Base-by-base conservation (phyloP, 1,140 invertebrate species). In the Papilio xuthus region DNA sequence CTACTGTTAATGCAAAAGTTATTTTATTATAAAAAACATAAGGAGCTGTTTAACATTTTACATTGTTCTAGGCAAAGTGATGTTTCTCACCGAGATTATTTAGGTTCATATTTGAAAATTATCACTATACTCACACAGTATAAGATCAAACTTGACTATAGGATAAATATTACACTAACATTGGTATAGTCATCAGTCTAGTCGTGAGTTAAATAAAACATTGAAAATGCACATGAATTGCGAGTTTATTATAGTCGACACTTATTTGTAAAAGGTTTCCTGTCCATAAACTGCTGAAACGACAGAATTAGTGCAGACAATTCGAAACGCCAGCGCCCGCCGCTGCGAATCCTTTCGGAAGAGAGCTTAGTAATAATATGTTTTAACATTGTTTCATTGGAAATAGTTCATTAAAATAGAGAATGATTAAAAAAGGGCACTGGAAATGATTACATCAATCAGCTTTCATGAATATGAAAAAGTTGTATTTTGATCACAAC, bases 291-390 rank as follows among this genome's bases (percentile, higher is more conserved):
- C 41, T 41, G 74, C 77, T 67, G 50, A 75, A 80, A 75, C 78
- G 78, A 84, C 83, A 82, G 82, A 88, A 85, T 88, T 86, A 86
- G 83, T 84, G 84, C 67, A 85, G 80, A 88, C 82, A 85, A 86
- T 87, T 89, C 78, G 86, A 86, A 84, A 86, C 83, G 83, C 80
- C 85, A 87, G 85, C 77, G 82, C 79, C 79, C 80, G 81, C 75
- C 82, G 83, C 80, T 74, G 85, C 84, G 81, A 90, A 87, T 88
- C 86, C 85, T 87, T 85, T 79, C 56, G 74, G 74, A n/a, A 32
- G 28, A 53, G 28, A 4, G 7, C 53, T 60, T 63, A 76, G 37
- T 76, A 28, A 75, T 23, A 47, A 42, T 44, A 44, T 15, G 42
- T 72, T 26, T 23, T 20, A 15, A 32, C 4, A 20, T n/a, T 41